Base-by-base conservation (phyloP, 1,140 invertebrate species). In the Calephelis virginiensis region DNA sequence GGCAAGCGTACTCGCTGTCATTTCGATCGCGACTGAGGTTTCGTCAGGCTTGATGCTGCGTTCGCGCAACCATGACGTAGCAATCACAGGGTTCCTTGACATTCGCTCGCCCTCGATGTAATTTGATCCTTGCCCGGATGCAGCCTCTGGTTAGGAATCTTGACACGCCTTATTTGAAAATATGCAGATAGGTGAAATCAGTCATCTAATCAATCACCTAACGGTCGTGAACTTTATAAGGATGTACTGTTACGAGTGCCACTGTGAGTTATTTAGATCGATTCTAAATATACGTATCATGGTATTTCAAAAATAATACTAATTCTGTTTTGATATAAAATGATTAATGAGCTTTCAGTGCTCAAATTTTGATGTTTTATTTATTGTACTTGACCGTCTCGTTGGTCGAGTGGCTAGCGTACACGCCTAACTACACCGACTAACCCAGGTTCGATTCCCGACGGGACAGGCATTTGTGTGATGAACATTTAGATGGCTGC, bases 61-160 rank as follows among this genome's bases (percentile, higher is more conserved):
- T 38, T 37, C 50, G 40, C 53, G 71, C 64, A 69, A 60, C 67
- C 61, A 63, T 73, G 75, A 70, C 74, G 77, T 71, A 68, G 69
- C 68, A 61, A 43, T 49, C 61, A 60, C 66, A 78, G 85, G 80
- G 86, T 87, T 89, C 86, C 85, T 89, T 90, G 87, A 90, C 87
- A 90, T 90, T 90, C 85, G 87, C 82, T 77, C 82, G 82, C 80
- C 78, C 80, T 79, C 75, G 74, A 73, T 64, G 85, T 82, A 83
- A 86, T 79, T 77, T 70, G 82, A 86, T 87, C 85, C 80, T 83
- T 85, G 85, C 85, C 87, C 85, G 87, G 87, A 90, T 90, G 85
- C 85, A 83, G 84, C 84, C 85, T 83, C 78, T 77, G 75, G 79
- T 77, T 82, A 85, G 81, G 82, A 83, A 87, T 86, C 83, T 86